phyloP scores from a whole-genome alignment of 1,140 invertebrate genomes.

The Euwallacea similis region DNA sequence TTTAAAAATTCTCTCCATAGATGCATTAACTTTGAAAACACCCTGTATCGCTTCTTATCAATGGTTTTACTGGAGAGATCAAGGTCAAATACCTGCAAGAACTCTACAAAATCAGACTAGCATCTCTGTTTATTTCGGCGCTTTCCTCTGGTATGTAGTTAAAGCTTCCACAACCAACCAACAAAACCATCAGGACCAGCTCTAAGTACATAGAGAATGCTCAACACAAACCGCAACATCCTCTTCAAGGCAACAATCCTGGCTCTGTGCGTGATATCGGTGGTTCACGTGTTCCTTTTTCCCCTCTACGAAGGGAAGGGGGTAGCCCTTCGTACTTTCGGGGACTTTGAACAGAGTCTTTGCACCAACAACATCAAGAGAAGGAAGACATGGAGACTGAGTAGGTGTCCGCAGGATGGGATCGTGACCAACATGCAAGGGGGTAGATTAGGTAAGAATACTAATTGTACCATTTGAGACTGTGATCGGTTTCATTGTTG shows the following conservation, averaged over 20 bases:
- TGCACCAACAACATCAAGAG: slow-evolving; percentile 58
- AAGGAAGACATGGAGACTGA: slow-evolving; percentile 55
- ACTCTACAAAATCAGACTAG: too few relatives aligned
- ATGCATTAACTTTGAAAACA: too few relatives aligned
- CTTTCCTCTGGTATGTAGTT: too few relatives aligned
- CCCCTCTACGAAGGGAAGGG: slow-evolving; percentile 60
- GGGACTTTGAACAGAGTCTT: slow-evolving; percentile 60
- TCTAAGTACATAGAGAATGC: slow-evolving; percentile 40
- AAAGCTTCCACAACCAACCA: background rate
- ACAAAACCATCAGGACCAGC: background rate
- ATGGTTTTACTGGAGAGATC: too few relatives aligned
- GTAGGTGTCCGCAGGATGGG: slow-evolving; percentile 58
- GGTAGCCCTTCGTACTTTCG: slow-evolving; percentile 45
- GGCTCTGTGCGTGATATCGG: slow-evolving; percentile 61
- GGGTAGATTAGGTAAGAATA: slow-evolving; percentile 50
- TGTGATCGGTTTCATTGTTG: too few relatives aligned
- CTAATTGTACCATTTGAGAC: too few relatives aligned
- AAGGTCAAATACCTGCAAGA: too few relatives aligned
- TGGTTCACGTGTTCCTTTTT: slow-evolving; percentile 65
- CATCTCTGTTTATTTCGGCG: too few relatives aligned
- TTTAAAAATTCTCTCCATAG: too few relatives aligned
- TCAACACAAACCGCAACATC: slow-evolving; percentile 56
- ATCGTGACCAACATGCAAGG: slow-evolving; percentile 62
- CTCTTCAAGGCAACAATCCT: slow-evolving; percentile 63
- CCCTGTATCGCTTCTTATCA: too few relatives aligned